A percentile compares a stretch with the other conserved stretches of the same genome.
Conservation (phyloP, 2,888 invertebrate genomes). For the Eucera pruinosa region DNA sequence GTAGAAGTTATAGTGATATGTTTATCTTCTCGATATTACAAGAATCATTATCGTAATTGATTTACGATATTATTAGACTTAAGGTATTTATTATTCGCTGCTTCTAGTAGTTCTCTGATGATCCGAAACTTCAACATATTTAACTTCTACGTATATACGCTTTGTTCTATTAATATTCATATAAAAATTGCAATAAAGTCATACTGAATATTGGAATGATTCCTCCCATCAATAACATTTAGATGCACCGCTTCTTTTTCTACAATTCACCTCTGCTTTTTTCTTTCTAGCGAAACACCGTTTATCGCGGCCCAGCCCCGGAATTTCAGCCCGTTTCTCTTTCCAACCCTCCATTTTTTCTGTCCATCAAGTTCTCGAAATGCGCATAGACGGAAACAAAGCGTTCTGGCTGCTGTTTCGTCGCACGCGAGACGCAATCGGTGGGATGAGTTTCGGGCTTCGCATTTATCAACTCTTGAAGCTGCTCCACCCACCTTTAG, state of each 20-base stretch:
- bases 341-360: constrained; percentile 23
- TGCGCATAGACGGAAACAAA: constrained; percentile 63
- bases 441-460: constrained; percentile 69
- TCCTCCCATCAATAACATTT: no score
- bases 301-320: constrained; percentile 43
- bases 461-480: constrained; percentile 72
- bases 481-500: constrained; percentile 40
- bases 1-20: no score
- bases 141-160: no score
- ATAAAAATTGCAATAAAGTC: no score
- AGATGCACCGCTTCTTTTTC: not conserved
- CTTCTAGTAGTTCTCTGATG: no score
- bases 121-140: no score
- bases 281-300: constrained; percentile 25
- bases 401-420: constrained; percentile 61
- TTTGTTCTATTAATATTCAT: no score
- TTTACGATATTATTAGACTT: no score
- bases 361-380: constrained; percentile 54
- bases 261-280: not conserved
- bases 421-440: constrained; percentile 70
- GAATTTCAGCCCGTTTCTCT: constrained; percentile 46
- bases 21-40: no score
- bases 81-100: no score
- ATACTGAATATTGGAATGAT: no score
- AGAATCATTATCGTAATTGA: no score